Evolutionary conservation across 2,113 vertebrate genomes (phyloP), one percentile per base, ranked within the genome.

Genomic region (Lathamus discolor): DNA sequence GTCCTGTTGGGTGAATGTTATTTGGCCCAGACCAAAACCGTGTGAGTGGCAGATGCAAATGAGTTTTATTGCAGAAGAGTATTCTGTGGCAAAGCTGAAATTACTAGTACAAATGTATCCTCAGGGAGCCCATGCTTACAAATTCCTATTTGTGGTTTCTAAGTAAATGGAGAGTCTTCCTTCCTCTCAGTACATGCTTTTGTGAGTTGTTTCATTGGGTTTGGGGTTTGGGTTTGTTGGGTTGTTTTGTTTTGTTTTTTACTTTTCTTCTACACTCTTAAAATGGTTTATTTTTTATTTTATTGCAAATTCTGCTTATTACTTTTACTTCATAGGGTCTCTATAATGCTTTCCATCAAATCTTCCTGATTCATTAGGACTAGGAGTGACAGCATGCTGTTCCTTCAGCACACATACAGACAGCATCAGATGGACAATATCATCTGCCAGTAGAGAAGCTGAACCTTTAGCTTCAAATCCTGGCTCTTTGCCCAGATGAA

Each of bases 401-500:
- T 93, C 61, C 83, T 92, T 91, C 92, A 93, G 68, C 83, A 73
- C 80, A n/a, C 85, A 68, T 95, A 88, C 1, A 0, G 86, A 41
- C 73, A 75, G 59, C 61, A 2, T 93, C 90, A 95, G 90, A 92
- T 95, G 85, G 93, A 92, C 90, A 95, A 41, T 54, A 90, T 86
- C 86, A 68, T 84, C 88, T 94, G 88, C 90, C 77, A 88, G 80
- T 23, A 68, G 70, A 94, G 80, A 93, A 82, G 20, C 86, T 93
- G 90, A 95, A 95, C 88, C 77, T 93, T 93, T 92, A 74, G 77
- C 83, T 92, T 88, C 44, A 61, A 77, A 11, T 91, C 35, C 70
- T 95, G 93, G 94, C 90, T 96, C 59, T 80, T 83, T 83, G 84
- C 94, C 87, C 67, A 80, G 54, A 85, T 49, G 52, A 66, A 94